Evolutionary conservation across 2,113 vertebrate species (phyloP).

Genomic region (Platysteira castanea): DNA sequence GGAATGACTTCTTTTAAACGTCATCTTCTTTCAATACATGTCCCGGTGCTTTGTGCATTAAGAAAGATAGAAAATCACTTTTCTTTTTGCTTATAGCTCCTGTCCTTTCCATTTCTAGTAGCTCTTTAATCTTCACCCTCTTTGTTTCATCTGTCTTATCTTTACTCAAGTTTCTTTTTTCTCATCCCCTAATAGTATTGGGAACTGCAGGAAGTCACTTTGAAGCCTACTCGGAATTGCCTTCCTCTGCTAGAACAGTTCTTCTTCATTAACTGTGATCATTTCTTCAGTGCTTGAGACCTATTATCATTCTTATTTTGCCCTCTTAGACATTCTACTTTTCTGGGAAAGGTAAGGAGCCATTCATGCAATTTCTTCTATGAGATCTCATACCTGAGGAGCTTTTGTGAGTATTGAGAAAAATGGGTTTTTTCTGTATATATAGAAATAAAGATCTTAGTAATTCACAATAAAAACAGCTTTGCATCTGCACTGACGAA

Average conservation of each 20-base stretch:
- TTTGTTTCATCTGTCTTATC: conserved; percentile 4
- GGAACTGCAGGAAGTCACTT: conserved; percentile 22
- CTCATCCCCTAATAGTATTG: not conserved
- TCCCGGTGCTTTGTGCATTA: not conserved
- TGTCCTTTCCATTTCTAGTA: not conserved
- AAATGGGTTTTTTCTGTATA: not conserved
- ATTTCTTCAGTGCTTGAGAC: not conserved
- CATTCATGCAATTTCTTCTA: not conserved
- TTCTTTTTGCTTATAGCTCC: not conserved
- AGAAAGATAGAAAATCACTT: not conserved
- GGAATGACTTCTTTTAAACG: not conserved
- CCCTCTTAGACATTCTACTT: not conserved
- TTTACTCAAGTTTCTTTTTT: conserved; percentile 10
- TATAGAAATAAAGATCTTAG: not conserved
- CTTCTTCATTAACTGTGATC: conserved; percentile 17
- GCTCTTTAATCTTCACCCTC: conserved; percentile 47
- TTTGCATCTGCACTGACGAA: not conserved
- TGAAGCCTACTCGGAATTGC: conserved; percentile 40
- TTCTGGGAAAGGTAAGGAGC: not conserved
- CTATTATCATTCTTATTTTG: not conserved
- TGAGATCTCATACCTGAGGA: not conserved
- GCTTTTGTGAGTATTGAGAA: not conserved
- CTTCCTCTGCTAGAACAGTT: not conserved
- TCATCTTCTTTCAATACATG: not conserved
- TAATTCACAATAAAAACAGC: not conserved